Base-by-base conservation (phyloP, 2,888 invertebrate species). In the Melolontha melolontha region DNA sequence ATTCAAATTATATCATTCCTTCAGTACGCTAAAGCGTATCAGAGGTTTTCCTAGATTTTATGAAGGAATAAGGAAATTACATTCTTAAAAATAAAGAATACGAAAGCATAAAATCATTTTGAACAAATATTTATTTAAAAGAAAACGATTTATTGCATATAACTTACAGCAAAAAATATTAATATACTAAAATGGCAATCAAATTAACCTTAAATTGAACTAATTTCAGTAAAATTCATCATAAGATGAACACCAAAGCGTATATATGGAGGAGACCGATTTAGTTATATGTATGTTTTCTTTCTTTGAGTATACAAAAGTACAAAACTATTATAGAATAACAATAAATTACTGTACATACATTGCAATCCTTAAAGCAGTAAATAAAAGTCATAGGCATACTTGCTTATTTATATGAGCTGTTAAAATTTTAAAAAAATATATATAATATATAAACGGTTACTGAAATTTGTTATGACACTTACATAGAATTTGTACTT, bases 261-360 rank as follows among this genome's bases (percentile, higher is more conserved):
- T 49, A 17, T 47, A 8, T 16, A 11, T n/a, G 14, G 47, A 17
- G 2, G 17, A 10, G 11, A 22, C 16, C 11, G 1, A 22, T 49
- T 17, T 11, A 22, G 16, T 49, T 22, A 22, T 49, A 8, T 1
- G 10, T 17, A 7, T 49, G 5, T 41, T 41, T 6, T 44, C 14
- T 39, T 49, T 59, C 16, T 16, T 44, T 49, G 27, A 44, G 29
- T 27, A 22, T 57, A 57, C 44, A 62, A 59, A 59, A 62, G 42
- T 57, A 44, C 22, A 57, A 47, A 62, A 47, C 59, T 62, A 62
- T 47, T 62, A 47, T 62, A 62, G 34, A 54, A 62, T 70, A 69
- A 70, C 66, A 72, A 72, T 72, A 70, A 72, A 69, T 72, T 68
- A 72, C 71, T 72, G 68, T 72, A 72, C 71, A 72, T 42, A 63